Evolutionary conservation across 2,888 invertebrate species (phyloP).

Genomic region (Lycocerus yunnanus): DNA sequence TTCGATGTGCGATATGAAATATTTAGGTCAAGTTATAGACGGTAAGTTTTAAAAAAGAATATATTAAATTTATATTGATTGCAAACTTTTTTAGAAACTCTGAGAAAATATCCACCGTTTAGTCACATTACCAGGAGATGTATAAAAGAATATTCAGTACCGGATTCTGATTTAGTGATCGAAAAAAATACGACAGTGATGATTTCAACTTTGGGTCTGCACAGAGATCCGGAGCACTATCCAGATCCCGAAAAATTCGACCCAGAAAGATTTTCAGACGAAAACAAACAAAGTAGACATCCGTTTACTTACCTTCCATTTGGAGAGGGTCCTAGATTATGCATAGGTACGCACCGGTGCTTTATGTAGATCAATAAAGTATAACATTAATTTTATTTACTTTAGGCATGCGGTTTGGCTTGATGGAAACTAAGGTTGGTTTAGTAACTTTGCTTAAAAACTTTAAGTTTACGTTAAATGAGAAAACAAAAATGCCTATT

Average conservation of each 20-base stretch:
- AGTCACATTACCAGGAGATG: background rate
- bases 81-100: background rate
- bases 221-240: background rate
- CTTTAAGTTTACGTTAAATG: background rate
- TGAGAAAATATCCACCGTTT: background rate
- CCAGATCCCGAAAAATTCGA: background rate
- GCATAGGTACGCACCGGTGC: background rate
- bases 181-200: background rate
- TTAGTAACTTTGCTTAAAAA: background rate
- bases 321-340: background rate
- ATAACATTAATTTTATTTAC: background rate
- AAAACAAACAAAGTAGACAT: background rate
- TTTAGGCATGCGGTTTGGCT: background rate
- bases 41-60: conserved; percentile 38
- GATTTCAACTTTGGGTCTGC: background rate
- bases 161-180: background rate
- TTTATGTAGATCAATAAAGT: background rate
- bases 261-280: background rate
- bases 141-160: background rate
- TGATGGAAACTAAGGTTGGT: background rate
- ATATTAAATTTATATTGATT: background rate
- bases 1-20: conserved; percentile 53
- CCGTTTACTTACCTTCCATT: background rate
- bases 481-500: background rate
- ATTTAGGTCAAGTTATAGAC: conserved; percentile 54